Conservation (phyloP, 1,140 invertebrate genomes). For the Brachionus manjavacas region DNA sequence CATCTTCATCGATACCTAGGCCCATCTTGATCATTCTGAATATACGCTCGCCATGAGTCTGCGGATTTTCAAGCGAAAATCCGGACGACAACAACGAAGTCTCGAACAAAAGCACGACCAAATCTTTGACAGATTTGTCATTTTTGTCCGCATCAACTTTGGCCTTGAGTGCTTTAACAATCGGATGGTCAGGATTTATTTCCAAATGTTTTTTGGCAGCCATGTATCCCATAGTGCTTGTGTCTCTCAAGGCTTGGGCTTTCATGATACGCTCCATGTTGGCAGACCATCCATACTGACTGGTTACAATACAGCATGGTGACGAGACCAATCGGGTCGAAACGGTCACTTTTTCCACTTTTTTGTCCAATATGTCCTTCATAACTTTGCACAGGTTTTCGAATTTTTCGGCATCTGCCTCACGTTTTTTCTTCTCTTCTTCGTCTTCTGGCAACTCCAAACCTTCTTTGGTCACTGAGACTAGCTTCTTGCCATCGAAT, state of each 20-base stretch:
- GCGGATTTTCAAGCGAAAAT: slow-evolving; percentile 55
- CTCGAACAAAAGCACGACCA: slow-evolving; percentile 56
- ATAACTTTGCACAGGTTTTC: slow-evolving; percentile 93
- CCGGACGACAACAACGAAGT: slow-evolving; percentile 56
- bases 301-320: slow-evolving; percentile 96
- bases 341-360: slow-evolving; percentile 90
- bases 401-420: slow-evolving; percentile 59
- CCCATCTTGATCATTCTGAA: slow-evolving; percentile 91
- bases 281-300: slow-evolving; percentile 95
- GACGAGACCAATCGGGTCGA: slow-evolving; percentile 87
- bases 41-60: slow-evolving; percentile 60
- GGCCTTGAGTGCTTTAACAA: slow-evolving; percentile 79
- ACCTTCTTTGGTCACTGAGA: slow-evolving; percentile 95
- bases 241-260: slow-evolving; percentile 86
- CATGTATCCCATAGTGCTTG: slow-evolving; percentile 97
- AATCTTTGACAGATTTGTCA: slow-evolving; percentile 78
- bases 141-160: slow-evolving; percentile 92
- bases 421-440: slow-evolving; percentile 91
- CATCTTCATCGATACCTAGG: slow-evolving; percentile 78
- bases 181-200: slow-evolving; percentile 95
- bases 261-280: slow-evolving; percentile 99
- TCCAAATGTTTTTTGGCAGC: slow-evolving; percentile 62
- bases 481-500: slow-evolving; percentile 89
- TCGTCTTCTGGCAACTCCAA: slow-evolving; percentile 80
- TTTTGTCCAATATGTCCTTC: slow-evolving; percentile 95